Conservation (phyloP, 1,140 invertebrate species). For the Aphidius gifuensis region DNA sequence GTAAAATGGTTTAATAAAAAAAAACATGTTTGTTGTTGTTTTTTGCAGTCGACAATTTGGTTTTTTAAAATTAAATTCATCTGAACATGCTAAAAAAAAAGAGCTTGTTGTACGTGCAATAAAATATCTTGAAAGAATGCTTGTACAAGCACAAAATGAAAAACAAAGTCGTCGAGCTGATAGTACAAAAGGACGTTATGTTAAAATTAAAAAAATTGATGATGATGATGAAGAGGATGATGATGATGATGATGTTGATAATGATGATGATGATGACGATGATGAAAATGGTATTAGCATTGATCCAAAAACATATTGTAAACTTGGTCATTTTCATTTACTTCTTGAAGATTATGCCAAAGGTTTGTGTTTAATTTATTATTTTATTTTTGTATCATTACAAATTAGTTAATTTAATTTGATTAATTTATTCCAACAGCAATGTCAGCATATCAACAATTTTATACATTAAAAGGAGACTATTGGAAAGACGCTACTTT, state of each 20-base stretch:
- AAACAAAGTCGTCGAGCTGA: constrained; percentile 53
- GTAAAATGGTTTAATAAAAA: too few species aligned
- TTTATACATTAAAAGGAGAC: constrained; percentile 72
- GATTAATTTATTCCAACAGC: constrained; percentile 51
- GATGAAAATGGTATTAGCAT: constrained; percentile 69
- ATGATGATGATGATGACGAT: too few species aligned
- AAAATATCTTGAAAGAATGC: constrained; percentile 80
- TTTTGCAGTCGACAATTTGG: constrained; percentile 76
- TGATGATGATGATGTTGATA: constrained; percentile 66
- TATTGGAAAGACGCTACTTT: constrained; percentile 90
- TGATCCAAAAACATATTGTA: constrained; percentile 87
- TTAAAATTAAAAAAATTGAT: constrained; percentile 55
- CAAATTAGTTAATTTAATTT: constrained; percentile 9
- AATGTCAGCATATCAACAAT: constrained; percentile 92
- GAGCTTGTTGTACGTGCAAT: constrained; percentile 76
- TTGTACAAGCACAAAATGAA: constrained; percentile 71
- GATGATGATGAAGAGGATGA: constrained; percentile 69
- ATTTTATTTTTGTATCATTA: constrained; percentile 2
- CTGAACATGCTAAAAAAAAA: constrained; percentile 75
- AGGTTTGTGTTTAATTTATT: constrained; percentile 59
- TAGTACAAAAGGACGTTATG: constrained; percentile 51
- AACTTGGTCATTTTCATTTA: constrained; percentile 90
- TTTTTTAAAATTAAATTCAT: constrained; percentile 73
- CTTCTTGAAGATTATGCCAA: constrained; percentile 86
- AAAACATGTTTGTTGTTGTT: too few species aligned